Evolutionary conservation across 1,140 invertebrate species (phyloP), one percentile per base, ranked within the genome.

Genomic region (Lerema accius): DNA sequence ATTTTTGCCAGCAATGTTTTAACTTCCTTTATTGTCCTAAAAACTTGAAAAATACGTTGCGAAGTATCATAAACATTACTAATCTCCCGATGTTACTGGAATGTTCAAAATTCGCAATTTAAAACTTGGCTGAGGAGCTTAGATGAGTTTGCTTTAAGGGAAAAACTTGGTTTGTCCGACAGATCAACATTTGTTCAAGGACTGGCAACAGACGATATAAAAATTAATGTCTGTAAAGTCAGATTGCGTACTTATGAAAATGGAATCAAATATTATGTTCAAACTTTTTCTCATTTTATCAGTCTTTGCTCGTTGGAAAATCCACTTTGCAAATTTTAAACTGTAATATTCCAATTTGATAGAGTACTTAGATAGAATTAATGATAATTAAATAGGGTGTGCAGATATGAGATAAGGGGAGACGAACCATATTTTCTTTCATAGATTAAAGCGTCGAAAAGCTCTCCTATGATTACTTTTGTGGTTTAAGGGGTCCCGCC

Each of bases 171-270:
- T 60, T 28, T 46, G 23, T 45, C 39, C 15, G 19, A 53, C 50
- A 23, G 11, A 40, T 35, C 35, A 23, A 50, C 28, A 37, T 53
- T 53, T 53, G 16, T 53, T 40, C 35, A 16, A 48, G n/a, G 19
- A 40, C 16, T 53, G 32, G 49, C 4, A 53, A 53, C 50, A 53
- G 50, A 53, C 35, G 37, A 37, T 53, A 53, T 53, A 19, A 55
- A 40, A 42, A 42, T 37, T 42, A 55, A 55, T 55, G 39, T 55
- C 19, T 10, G 23, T 45, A 40, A 53, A 53, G 35, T 42, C 51
- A 13, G 17, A 55, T 39, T 55, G 23, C n/a, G 4, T 26, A 23
- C 51, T 39, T 26, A 40, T 26, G 39, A 39, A 53, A 53, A 53
- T 39, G 16, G 15, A 53, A 40, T 40, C 17, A 40, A 40, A 53